A percentile compares a stretch with the other conserved stretches of the same genome.
phyloP scores from a whole-genome alignment of 2,888 invertebrate genomes.

The Candidula unifasciata region DNA sequence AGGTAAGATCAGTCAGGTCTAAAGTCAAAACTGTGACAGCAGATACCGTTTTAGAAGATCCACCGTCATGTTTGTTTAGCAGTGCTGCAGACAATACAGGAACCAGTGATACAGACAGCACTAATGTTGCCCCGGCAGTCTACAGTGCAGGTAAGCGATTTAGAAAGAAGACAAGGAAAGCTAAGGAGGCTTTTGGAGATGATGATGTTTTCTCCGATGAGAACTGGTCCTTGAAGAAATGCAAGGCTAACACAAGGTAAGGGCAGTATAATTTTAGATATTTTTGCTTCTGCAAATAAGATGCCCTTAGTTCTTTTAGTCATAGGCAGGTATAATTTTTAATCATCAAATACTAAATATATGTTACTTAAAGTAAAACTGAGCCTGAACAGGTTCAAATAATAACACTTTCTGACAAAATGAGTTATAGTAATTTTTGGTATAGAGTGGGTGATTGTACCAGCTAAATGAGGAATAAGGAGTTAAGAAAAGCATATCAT shows the following conservation, averaged over 20 bases:
- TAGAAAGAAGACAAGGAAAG: conserved; percentile 43
- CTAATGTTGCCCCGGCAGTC: not conserved
- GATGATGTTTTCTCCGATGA: conserved; percentile 46
- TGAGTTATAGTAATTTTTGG: too few relatives aligned
- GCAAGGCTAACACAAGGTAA: conserved; percentile 44
- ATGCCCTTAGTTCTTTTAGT: too few relatives aligned
- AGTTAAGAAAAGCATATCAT: too few relatives aligned
- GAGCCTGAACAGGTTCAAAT: too few relatives aligned
- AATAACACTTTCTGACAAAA: too few relatives aligned
- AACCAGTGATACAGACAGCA: not conserved
- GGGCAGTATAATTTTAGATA: not conserved
- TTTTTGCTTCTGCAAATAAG: not conserved
- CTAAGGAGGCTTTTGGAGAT: conserved; percentile 42
- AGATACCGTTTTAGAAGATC: not conserved
- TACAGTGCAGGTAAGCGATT: conserved; percentile 32
- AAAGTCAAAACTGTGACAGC: not conserved
- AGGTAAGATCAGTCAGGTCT: conserved; percentile 1
- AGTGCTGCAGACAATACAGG: not conserved
- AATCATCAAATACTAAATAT: too few relatives aligned
- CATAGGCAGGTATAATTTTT: too few relatives aligned
- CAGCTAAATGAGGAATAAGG: too few relatives aligned
- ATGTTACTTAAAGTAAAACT: too few relatives aligned
- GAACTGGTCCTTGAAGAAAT: conserved; percentile 45
- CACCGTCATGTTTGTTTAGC: not conserved
- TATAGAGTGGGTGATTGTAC: too few relatives aligned